Conservation (phyloP, 2,888 invertebrate species). For the Tipula unca region DNA sequence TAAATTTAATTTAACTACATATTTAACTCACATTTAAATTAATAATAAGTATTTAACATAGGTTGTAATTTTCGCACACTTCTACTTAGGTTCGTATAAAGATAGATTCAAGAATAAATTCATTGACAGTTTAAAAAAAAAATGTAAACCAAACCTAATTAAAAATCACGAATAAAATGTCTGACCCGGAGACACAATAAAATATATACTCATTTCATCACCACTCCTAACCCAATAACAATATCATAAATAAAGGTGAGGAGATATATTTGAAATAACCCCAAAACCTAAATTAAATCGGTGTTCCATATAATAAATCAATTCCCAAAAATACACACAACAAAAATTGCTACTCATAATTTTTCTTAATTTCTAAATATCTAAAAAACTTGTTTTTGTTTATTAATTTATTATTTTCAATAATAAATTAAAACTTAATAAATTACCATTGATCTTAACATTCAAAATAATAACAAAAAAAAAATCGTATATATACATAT, state of each 20-base stretch:
- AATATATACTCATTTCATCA: neutral
- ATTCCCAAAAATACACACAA: neutral
- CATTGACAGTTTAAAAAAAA: too few relatives aligned
- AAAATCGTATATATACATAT: neutral
- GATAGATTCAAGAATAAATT: too few relatives aligned
- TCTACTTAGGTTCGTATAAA: too few relatives aligned
- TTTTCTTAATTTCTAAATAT: neutral
- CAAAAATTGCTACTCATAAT: neutral
- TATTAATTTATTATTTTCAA: slow-evolving; percentile 8
- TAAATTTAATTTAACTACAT: too few relatives aligned
- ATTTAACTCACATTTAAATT: too few relatives aligned
- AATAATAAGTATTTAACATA: too few relatives aligned
- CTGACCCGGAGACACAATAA: neutral
- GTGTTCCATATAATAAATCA: neutral
- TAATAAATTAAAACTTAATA: slow-evolving; percentile 2
- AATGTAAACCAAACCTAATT: too few relatives aligned
- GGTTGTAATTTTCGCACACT: too few relatives aligned
- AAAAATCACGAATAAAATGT: neutral
- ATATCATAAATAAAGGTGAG: neutral
- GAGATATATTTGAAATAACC: neutral
- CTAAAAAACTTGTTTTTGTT: neutral
- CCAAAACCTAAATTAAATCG: neutral
- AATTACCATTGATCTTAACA: slow-evolving; percentile 19
- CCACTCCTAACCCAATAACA: neutral
- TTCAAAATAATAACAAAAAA: neutral